Evolutionary conservation across 2,113 vertebrate species (phyloP), one percentile per base, ranked within the genome.

Genomic region (Polyodon spathula): DNA sequence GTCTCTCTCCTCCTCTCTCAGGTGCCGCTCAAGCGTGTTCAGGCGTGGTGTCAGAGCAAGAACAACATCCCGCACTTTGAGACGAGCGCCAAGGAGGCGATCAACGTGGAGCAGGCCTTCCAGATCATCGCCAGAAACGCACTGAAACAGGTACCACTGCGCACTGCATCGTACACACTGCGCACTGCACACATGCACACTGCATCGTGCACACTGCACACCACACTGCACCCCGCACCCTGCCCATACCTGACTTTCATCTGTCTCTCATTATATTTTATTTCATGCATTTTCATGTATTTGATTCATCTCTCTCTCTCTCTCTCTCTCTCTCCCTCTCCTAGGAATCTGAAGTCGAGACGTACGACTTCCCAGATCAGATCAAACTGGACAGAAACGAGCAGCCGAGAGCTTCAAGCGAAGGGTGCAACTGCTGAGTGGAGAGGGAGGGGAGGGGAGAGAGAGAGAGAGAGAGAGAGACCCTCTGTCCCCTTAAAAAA

Each of bases 81-180:
- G 61, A 76, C 74, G 6, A 76, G 74, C 4, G 74, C 74, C 48
- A 76, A 76, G 59, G 74, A 76, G 54, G 72, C 72, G 10, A 74
- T 74, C 54, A 76, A 76, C 14, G 69, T 76, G 39, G 72, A 76
- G 43, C 74, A 76, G 58, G 74, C 74, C 46, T 76, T 76, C 66
- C 74, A 76, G 66, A 76, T 72, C 61, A 76, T 76, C n/a, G 74
- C 72, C 8, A 69, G 69, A 56, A 76, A 76, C 11, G 69, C 72
- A 2, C 74, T 76, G 37, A 74, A 76, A 58, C 74, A 76, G 74
- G 74, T 76, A 66, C 16, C 40, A n/a, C 37, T 4, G 2, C 27
- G n/a, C 7, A 43, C n/a, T n/a, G n/a, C n/a, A n/a, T n/a, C n/a
- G n/a, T n/a, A n/a, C n/a, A n/a, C n/a, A n/a, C n/a, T n/a, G n/a